These are phyloP conservation scores for Dolichoris vasculosae DNA, from an alignment of 1,140 invertebrate species.

Conservation along the genomic window DNA sequence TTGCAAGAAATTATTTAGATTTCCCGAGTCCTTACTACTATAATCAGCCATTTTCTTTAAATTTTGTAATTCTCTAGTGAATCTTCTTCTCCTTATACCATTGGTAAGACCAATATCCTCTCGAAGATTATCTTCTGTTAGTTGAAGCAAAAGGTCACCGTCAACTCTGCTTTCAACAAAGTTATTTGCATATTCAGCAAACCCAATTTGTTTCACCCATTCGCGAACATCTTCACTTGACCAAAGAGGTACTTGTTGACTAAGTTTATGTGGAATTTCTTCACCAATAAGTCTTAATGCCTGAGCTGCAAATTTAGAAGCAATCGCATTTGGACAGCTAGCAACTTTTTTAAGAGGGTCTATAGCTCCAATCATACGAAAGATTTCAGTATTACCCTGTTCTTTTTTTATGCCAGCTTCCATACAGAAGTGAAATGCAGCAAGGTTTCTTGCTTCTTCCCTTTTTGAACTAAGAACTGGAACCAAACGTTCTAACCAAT, in stretches of 20 bases:
- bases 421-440: slow-evolving; percentile 99
- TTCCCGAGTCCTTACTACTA: slow-evolving; percentile 92
- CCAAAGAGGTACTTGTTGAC: slow-evolving; percentile 98
- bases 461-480: slow-evolving; percentile 96
- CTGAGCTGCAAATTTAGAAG: slow-evolving; percentile 97
- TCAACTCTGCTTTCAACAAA: slow-evolving; percentile 96
- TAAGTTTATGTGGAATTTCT: slow-evolving; percentile 96
- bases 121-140: slow-evolving; percentile 93
- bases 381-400: slow-evolving; percentile 95
- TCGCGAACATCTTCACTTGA: slow-evolving; percentile 96
- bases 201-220: slow-evolving; percentile 99
- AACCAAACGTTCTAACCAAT: slow-evolving; percentile 94
- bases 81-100: slow-evolving; percentile 94
- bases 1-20: slow-evolving; percentile 93
- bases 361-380: slow-evolving; percentile 95
- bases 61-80: slow-evolving; percentile 94
- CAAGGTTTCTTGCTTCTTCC: slow-evolving; percentile 96
- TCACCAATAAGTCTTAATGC: slow-evolving; percentile 96
- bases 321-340: slow-evolving; percentile 97
- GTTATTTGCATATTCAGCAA: slow-evolving; percentile 86
- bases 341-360: slow-evolving; percentile 97
- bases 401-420: slow-evolving; percentile 98
- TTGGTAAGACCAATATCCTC: slow-evolving; percentile 95
- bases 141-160: slow-evolving; percentile 95
- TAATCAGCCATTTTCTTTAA: slow-evolving; percentile 98